Percentiles rank a stretch among this genome's conserved stretches.
These are phyloP conservation scores for Brachionus rotundiformis DNA, from an alignment of 1,140 invertebrate genomes.

Conservation along the genomic window DNA sequence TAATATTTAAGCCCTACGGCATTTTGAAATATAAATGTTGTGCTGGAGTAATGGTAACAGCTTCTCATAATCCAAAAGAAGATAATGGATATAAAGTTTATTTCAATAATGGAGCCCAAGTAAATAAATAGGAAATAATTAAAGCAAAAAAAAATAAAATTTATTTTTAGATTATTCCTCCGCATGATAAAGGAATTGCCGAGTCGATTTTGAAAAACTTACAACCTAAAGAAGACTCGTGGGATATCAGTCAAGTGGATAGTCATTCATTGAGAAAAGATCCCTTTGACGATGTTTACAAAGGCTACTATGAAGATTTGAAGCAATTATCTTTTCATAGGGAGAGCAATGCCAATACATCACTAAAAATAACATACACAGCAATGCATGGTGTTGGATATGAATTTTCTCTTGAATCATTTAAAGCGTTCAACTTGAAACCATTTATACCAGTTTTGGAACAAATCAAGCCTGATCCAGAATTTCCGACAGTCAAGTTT, in stretches of 20 bases:
- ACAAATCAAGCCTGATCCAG: slow-evolving; percentile 81
- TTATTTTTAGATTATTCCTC: slow-evolving; percentile 77
- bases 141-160: slow-evolving; percentile 13
- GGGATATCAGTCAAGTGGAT: slow-evolving; percentile 67
- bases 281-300: slow-evolving; percentile 68
- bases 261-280: slow-evolving; percentile 61
- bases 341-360: slow-evolving; percentile 68
- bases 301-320: slow-evolving; percentile 72
- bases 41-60: slow-evolving; percentile 91
- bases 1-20: slow-evolving; percentile 73
- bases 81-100: slow-evolving; percentile 99
- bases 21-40: slow-evolving; percentile 72
- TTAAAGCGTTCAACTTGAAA: slow-evolving; percentile 75
- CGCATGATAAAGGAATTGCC: slow-evolving; percentile 85
- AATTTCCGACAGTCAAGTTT: slow-evolving; percentile 93
- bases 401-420: slow-evolving; percentile 74
- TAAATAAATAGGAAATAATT: slow-evolving; percentile 55
- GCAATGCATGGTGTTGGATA: slow-evolving; percentile 97
- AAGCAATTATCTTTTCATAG: slow-evolving; percentile 56
- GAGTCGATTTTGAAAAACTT: slow-evolving; percentile 76
- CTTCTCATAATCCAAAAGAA: slow-evolving; percentile 97
- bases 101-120: slow-evolving; percentile 87
- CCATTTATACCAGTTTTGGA: slow-evolving; percentile 76
- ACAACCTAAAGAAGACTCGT: slow-evolving; percentile 71
- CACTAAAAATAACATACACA: slow-evolving; percentile 80